phyloP scores from a whole-genome alignment of 2,888 invertebrate genomes.

The Cylindroiulus punctatus region DNA sequence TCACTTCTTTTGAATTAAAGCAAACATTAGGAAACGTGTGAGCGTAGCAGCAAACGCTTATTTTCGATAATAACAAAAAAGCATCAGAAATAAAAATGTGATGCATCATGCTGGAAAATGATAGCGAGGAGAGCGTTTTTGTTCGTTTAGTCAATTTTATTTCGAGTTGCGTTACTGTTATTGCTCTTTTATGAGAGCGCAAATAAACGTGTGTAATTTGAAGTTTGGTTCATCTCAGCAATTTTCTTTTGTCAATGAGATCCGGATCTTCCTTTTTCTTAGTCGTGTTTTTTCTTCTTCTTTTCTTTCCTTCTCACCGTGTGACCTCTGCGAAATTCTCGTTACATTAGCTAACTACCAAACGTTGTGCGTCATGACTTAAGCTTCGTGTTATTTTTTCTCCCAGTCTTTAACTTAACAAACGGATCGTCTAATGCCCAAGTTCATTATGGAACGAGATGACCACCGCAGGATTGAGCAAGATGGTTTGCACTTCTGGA shows the following conservation, averaged over 20 bases:
- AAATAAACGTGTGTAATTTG: not conserved
- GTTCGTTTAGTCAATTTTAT: constrained; percentile 31
- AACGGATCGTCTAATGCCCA: not conserved
- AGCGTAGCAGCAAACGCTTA: not conserved
- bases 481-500: not conserved
- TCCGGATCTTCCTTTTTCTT: not conserved
- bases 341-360: not conserved
- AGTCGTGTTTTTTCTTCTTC: not conserved
- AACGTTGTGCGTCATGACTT: not conserved
- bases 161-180: constrained; percentile 38
- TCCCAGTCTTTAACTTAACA: not conserved
- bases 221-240: constrained; percentile 3
- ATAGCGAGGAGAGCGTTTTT: not conserved
- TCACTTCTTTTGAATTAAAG: not conserved
- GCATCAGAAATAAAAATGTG: not conserved
- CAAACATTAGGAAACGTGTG: not conserved
- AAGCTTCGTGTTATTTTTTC: not conserved
- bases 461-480: not conserved
- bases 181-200: not conserved
- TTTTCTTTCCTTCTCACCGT: not conserved
- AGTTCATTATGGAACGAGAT: not conserved
- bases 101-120: constrained; percentile 34
- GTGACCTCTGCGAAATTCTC: not conserved
- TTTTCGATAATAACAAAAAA: constrained; percentile 26
- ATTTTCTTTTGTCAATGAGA: constrained; percentile 12